phyloP scores from a whole-genome alignment of 2,113 vertebrate species.

The crab-eating macaque (Macaca fascicularis) region T2T-MFA8v1.1 NC_088375.1:182237501-182238000 shows the following conservation, averaged over 20 bases:
- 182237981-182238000: background rate
- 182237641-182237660: background rate
- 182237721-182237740: constrained; percentile 48
- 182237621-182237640: constrained; percentile 19
- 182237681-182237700: constrained; percentile 31
- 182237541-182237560: no score
- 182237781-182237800: constrained; percentile 47
- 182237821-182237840: constrained; percentile 1
- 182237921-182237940: background rate
- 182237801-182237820: background rate
- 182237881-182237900: background rate
- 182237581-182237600: constrained; percentile 16
- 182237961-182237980: background rate
- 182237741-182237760: background rate
- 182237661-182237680: background rate
- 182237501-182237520: constrained; percentile 45
- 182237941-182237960: background rate
- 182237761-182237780: constrained; percentile 18
- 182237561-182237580: background rate
- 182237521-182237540: background rate
- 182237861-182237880: background rate
- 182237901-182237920: background rate
- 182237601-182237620: background rate
- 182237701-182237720: constrained; percentile 23
- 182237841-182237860: constrained; percentile 32